A percentile compares a stretch with the other conserved stretches of the same genome.
Evolutionary conservation across 2,797 vertebrate genomes (phyloP).

Genomic region (Epinephelus malabaricus): DNA sequence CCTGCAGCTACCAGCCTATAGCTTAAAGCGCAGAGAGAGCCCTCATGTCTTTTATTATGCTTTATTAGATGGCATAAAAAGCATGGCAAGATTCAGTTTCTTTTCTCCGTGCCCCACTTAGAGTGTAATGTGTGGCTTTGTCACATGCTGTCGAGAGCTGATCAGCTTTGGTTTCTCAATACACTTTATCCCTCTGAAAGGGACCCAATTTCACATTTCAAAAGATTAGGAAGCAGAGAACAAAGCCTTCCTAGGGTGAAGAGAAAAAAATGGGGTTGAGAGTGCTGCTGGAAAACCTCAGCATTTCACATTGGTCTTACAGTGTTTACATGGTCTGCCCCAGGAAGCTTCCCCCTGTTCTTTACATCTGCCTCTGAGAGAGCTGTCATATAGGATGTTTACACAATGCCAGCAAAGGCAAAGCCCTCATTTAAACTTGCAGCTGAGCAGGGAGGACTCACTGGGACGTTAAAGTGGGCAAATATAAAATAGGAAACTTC

Average conservation of each 20-base stretch:
- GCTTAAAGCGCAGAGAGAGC: constrained; percentile 32
- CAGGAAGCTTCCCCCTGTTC: constrained; percentile 65
- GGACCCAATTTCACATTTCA: constrained; percentile 78
- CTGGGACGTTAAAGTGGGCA: constrained; percentile 52
- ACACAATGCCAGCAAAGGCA: constrained; percentile 62
- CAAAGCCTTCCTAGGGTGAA: constrained; percentile 69
- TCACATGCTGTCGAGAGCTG: constrained; percentile 78
- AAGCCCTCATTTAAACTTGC: constrained; percentile 61
- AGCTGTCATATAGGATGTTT: constrained; percentile 74
- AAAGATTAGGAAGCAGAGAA: constrained; percentile 78
- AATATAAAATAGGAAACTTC: constrained; percentile 37
- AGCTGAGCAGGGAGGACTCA: constrained; percentile 45
- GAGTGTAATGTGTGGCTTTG: constrained; percentile 78
- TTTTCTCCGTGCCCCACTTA: constrained; percentile 76
- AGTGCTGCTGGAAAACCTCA: constrained; percentile 64
- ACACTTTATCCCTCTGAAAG: constrained; percentile 75
- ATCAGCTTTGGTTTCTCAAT: constrained; percentile 80
- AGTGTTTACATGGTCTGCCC: constrained; percentile 77
- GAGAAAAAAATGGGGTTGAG: constrained; percentile 50
- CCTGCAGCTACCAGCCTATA: constrained; percentile 24
- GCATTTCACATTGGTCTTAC: constrained; percentile 75
- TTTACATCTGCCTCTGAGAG: constrained; percentile 63
- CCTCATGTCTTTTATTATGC: constrained; percentile 52
- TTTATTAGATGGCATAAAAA: constrained; percentile 62
- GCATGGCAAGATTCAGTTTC: constrained; percentile 61